These are phyloP conservation scores for Phataginus tetradactyla DNA, from an alignment of 2,797 vertebrate genomes.

Conservation along the genomic window DNA sequence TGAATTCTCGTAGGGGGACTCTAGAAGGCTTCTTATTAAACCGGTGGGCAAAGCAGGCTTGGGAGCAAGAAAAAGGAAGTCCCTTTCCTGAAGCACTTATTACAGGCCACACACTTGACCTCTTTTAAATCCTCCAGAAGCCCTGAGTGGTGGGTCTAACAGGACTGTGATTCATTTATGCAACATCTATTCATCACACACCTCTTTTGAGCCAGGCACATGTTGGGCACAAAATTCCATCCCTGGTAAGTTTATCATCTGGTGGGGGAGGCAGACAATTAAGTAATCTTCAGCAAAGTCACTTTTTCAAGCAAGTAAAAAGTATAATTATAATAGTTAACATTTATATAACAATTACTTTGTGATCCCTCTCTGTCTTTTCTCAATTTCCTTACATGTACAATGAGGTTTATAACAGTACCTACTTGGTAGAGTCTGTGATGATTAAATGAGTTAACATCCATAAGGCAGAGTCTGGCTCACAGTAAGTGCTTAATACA, in stretches of 20 bases:
- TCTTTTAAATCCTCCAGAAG: not conserved
- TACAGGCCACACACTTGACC: not conserved
- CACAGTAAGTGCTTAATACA: not conserved
- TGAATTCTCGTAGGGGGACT: not conserved
- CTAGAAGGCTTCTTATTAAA: not conserved
- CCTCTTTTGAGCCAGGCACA: not conserved
- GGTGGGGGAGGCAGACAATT: slow-evolving; percentile 46
- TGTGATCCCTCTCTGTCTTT: not conserved
- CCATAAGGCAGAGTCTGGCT: not conserved
- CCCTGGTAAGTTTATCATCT: not conserved
- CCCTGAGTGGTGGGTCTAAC: not conserved
- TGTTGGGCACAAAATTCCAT: not conserved
- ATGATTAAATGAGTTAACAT: not conserved
- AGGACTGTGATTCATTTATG: not conserved
- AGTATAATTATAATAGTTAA: slow-evolving; percentile 56
- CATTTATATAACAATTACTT: slow-evolving; percentile 59
- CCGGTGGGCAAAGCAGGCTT: not conserved
- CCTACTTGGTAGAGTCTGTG: not conserved
- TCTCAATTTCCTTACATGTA: slow-evolving; percentile 35
- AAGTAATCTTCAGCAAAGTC: slow-evolving; percentile 47
- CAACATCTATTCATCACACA: not conserved
- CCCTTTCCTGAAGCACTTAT: not conserved
- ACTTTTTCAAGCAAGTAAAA: slow-evolving; percentile 63
- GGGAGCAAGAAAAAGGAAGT: not conserved
- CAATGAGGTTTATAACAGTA: slow-evolving; percentile 38